These are phyloP conservation scores for Alcis repandata DNA, from an alignment of 2,888 invertebrate species.

Conservation along the genomic window DNA sequence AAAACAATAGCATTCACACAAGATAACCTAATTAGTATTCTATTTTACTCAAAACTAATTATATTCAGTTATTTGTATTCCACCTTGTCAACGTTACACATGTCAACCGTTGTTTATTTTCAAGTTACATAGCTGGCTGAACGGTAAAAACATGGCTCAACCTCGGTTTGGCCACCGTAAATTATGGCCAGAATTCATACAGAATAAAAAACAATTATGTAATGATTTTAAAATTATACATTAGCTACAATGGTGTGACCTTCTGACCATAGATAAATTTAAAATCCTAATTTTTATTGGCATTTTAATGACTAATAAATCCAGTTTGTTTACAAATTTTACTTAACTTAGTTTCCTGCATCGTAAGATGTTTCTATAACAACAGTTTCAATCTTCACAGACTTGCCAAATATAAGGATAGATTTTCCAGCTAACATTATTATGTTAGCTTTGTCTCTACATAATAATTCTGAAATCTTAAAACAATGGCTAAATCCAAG, in stretches of 20 bases:
- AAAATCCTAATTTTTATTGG: background rate
- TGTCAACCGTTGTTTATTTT: slow-evolving; percentile 54
- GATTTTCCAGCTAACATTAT: too few relatives aligned
- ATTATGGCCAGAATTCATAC: slow-evolving; percentile 11
- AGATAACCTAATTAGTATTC: slow-evolving; percentile 6
- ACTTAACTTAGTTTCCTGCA: background rate
- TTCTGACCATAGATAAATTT: slow-evolving; percentile 26
- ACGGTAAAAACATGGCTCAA: slow-evolving; percentile 1
- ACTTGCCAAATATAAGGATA: too few relatives aligned
- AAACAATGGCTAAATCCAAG: too few relatives aligned
- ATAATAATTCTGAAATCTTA: too few relatives aligned
- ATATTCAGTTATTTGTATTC: slow-evolving; percentile 50
- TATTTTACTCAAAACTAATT: slow-evolving; percentile 13
- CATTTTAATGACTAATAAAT: slow-evolving; percentile 1
- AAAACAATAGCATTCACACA: background rate
- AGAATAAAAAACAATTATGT: background rate
- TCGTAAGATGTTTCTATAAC: background rate
- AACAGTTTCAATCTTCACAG: background rate
- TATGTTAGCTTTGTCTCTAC: too few relatives aligned
- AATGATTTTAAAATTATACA: slow-evolving; percentile 9
- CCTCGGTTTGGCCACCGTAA: slow-evolving; percentile 3
- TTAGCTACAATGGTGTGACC: slow-evolving; percentile 30
- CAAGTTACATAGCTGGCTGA: slow-evolving; percentile 21
- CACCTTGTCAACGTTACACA: slow-evolving; percentile 64
- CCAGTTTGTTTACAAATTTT: background rate